Evolutionary conservation across 2,888 invertebrate genomes (phyloP).

Genomic region (Miltochrista miniata): DNA sequence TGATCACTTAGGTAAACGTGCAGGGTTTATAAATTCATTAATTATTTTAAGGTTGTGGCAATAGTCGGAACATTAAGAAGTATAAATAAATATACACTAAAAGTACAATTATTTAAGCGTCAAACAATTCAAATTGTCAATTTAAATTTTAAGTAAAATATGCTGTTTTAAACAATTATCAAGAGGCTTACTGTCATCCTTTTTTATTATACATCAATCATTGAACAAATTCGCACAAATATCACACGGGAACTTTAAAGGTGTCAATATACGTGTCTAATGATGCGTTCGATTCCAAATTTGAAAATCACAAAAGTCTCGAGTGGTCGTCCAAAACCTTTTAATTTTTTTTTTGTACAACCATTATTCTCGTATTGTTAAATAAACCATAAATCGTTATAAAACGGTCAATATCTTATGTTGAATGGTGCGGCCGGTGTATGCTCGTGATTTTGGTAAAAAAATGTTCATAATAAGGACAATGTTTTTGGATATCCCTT

Average conservation of each 20-base stretch:
- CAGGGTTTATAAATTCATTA: too few relatives aligned
- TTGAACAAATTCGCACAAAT: slow-evolving; percentile 44
- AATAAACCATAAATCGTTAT: slow-evolving; percentile 82
- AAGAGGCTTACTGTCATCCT: neutral
- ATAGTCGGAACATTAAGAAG: too few relatives aligned
- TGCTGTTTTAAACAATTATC: too few relatives aligned
- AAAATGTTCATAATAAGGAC: slow-evolving; percentile 53
- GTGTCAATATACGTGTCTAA: slow-evolving; percentile 69
- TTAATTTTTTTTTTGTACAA: slow-evolving; percentile 41
- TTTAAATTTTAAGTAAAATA: too few relatives aligned
- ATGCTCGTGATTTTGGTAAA: slow-evolving; percentile 47
- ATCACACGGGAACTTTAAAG: slow-evolving; percentile 63
- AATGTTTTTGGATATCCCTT: slow-evolving; percentile 64
- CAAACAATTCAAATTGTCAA: too few relatives aligned
- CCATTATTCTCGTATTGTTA: slow-evolving; percentile 75
- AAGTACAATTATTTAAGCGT: too few relatives aligned
- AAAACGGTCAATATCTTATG: slow-evolving; percentile 71
- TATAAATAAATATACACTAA: too few relatives aligned
- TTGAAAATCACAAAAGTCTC: slow-evolving; percentile 60
- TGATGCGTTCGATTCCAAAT: slow-evolving; percentile 62
- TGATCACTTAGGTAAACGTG: too few relatives aligned
- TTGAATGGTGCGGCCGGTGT: slow-evolving; percentile 56
- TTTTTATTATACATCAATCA: slow-evolving; percentile 20
- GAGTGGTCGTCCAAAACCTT: slow-evolving; percentile 52
- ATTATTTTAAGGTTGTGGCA: too few relatives aligned